Evolutionary conservation across 1,140 invertebrate species (phyloP), one percentile per base, ranked within the genome.

Genomic region (Adoxophyes honmai): DNA sequence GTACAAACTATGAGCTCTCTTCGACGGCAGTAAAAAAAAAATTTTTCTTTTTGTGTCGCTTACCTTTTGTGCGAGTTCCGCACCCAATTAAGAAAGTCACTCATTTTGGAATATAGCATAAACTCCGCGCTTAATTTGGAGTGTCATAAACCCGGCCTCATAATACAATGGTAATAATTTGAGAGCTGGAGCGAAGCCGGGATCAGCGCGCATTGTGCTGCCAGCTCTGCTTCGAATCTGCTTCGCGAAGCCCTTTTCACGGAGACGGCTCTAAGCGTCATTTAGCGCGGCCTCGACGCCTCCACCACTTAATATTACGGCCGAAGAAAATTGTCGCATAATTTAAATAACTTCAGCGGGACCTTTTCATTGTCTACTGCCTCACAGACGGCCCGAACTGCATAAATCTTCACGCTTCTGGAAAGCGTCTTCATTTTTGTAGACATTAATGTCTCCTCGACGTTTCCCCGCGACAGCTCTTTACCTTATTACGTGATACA

Each of bases 341-440:
- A 79, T 81, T 86, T 83, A 80, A 85, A 86, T 85, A 85, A 85
- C 77, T 83, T 83, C 70, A 70, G 73, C 69, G 65, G 70, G 73
- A 74, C 69, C 65, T 70, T 70, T 38, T 65, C 70, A 73, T 77
- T 81, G 70, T 82, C 69, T 77, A 74, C 59, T 60, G 66, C 69
- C 52, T 69, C 58, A 55, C 60, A 62, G 73, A 75, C 60, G 53
- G 63, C 56, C 64, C 70, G 56, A 55, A 70, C 69, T 79, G 68
- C 73, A 74, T 81, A 78, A 81, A 79, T 76, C 70, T 78, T 68
- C 42, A 54, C 58, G 62, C 34, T 34, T 60, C 62, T 58, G 11
- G 10, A 62, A 57, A 64, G 58, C 63, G 59, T 68, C 68, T 75
- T 75, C 67, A 76, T 70, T 74, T 72, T 63, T 64, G 55, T 60